phyloP scores from a whole-genome alignment of 1,140 invertebrate species.

The Solenopsis invicta region DNA sequence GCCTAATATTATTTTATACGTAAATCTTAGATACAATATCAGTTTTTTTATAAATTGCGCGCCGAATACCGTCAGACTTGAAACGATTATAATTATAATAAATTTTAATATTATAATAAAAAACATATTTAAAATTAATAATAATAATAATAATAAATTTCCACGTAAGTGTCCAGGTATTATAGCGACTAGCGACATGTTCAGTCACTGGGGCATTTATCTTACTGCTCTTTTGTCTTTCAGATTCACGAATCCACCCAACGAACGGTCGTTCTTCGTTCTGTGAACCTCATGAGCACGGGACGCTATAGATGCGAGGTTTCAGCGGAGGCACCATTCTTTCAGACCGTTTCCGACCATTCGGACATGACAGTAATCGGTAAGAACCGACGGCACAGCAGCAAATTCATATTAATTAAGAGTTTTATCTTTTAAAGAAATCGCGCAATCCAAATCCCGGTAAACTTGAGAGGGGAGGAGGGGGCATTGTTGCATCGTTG shows the following conservation, averaged over 20 bases:
- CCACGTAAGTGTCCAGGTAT: too few species aligned
- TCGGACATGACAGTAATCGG: constrained; percentile 93
- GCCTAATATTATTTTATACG: too few species aligned
- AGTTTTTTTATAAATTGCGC: too few species aligned
- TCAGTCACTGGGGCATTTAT: too few species aligned
- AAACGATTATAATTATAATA: too few species aligned
- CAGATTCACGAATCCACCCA: constrained; percentile 93
- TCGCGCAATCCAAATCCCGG: constrained; percentile 22
- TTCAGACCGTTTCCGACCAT: constrained; percentile 92
- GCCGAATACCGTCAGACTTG: too few species aligned
- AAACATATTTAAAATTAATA: too few species aligned
- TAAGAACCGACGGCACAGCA: constrained; percentile 84
- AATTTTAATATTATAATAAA: too few species aligned
- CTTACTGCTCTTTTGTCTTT: constrained; percentile 75
- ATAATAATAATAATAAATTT: too few species aligned
- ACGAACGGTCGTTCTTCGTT: constrained; percentile 90
- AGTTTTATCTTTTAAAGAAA: constrained; percentile 40
- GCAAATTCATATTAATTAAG: constrained; percentile 53
- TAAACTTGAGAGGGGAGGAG: too few species aligned
- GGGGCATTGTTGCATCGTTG: constrained; percentile 12
- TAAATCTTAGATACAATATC: too few species aligned
- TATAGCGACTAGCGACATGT: too few species aligned
- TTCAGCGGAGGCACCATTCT: constrained; percentile 93
- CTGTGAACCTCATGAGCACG: constrained; percentile 92
- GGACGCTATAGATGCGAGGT: constrained; percentile 95